phyloP scores from a whole-genome alignment of 1,140 invertebrate species.

The Aradophagus sp. region DNA sequence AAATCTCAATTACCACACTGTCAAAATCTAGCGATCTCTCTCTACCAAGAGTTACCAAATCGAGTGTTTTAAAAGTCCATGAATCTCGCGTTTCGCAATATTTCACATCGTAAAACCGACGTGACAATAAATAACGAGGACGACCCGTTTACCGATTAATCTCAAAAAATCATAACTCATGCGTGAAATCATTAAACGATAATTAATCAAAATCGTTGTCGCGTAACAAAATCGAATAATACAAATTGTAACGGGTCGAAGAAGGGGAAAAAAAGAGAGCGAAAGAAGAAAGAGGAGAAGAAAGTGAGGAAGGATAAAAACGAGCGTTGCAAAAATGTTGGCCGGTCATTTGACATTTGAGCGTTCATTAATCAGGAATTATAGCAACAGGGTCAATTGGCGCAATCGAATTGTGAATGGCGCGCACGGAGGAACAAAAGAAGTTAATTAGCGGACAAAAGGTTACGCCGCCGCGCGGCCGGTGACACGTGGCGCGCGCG shows the following conservation, averaged over 20 bases:
- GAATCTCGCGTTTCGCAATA: too few species aligned
- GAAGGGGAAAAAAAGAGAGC: conserved; percentile 8
- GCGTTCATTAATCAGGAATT: conserved; percentile 48
- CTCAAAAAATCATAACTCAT: too few species aligned
- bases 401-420: conserved; percentile 43
- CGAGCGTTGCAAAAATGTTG: conserved; percentile 1
- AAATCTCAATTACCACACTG: too few species aligned
- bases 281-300: neutral
- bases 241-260: conserved; percentile 12
- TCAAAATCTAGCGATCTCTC: too few species aligned
- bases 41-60: too few species aligned
- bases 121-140: conserved; percentile 5
- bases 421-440: conserved; percentile 38
- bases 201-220: conserved; percentile 40
- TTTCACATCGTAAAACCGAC: too few species aligned
- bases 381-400: conserved; percentile 47
- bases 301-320: neutral
- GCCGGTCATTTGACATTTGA: conserved; percentile 33
- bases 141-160: too few species aligned
- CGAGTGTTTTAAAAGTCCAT: too few species aligned
- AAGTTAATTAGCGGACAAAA: conserved; percentile 57
- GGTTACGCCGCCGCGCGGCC: conserved; percentile 23
- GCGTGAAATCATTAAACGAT: conserved; percentile 35
- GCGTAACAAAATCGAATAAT: conserved; percentile 45
- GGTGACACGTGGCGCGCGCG: conserved; percentile 35